These are phyloP conservation scores for Sinocyclocheilus rhinocerous DNA, from an alignment of 2,113 vertebrate species.

Conservation along the genomic window DNA sequence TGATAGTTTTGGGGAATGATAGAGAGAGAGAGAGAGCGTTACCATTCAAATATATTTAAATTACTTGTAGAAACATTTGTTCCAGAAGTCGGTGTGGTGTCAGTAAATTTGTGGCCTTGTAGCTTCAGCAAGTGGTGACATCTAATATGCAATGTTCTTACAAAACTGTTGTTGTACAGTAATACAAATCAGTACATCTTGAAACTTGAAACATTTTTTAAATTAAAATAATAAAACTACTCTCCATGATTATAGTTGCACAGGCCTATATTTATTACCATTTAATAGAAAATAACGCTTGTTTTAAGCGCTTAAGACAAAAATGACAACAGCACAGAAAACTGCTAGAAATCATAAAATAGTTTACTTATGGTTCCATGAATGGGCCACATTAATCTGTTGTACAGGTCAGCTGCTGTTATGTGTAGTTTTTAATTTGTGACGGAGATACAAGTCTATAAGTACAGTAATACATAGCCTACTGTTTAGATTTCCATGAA, in stretches of 20 bases:
- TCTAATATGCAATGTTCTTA: no score
- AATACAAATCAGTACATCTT: no score
- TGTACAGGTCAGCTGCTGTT: not conserved
- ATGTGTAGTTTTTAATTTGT: not conserved
- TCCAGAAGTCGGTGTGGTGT: no score
- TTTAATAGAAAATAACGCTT: not conserved
- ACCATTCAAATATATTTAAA: no score
- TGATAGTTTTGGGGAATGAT: no score
- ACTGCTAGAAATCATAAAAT: not conserved
- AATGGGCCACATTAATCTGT: not conserved
- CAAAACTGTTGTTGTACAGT: no score
- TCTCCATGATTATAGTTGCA: not conserved
- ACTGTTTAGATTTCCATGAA: not conserved
- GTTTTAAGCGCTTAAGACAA: not conserved
- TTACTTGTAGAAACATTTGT: no score
- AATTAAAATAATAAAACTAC: not conserved
- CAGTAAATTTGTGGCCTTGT: no score
- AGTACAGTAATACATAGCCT: not conserved
- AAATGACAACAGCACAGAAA: not conserved
- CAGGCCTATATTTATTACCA: not conserved
- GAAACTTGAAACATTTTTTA: no score
- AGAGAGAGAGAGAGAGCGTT: no score
- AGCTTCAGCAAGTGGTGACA: no score
- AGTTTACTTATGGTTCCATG: not conserved
- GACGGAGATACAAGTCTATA: not conserved